A percentile compares a stretch with the other conserved stretches of the same genome.
Conservation (phyloP, 2,888 invertebrate genomes). For the Erebia ligea region DNA sequence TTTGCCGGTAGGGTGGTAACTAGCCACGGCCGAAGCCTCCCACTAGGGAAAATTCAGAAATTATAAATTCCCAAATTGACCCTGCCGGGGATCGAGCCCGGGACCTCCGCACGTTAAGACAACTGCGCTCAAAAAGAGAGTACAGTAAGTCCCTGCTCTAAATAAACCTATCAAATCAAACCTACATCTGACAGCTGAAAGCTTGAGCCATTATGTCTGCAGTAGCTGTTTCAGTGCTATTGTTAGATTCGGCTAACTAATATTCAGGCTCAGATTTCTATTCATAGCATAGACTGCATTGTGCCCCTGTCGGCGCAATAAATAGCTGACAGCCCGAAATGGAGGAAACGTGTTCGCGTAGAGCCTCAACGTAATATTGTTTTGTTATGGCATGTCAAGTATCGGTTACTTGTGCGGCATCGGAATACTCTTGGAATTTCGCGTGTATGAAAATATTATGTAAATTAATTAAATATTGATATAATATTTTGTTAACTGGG, state of each 20-base stretch:
- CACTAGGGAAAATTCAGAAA: no score
- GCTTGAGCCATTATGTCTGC: constrained; percentile 1
- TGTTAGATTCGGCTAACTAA: constrained; percentile 32
- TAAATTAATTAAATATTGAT: no score
- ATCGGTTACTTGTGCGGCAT: background rate
- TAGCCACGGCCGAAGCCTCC: no score
- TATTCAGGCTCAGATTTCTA: constrained; percentile 32
- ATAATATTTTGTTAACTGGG: background rate
- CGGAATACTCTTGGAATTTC: background rate
- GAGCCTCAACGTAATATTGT: constrained; percentile 6
- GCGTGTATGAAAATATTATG: background rate
- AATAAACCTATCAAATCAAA: no score
- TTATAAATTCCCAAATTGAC: no score
- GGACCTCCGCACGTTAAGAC: no score
- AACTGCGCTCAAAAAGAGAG: no score
- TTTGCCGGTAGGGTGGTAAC: no score
- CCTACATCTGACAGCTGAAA: constrained; percentile 5
- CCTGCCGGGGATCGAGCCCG: no score
- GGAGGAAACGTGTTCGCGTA: constrained; percentile 54
- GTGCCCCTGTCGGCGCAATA: constrained; percentile 47
- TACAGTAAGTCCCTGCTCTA: no score
- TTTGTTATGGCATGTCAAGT: constrained; percentile 13
- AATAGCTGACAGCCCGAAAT: constrained; percentile 59
- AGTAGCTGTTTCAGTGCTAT: constrained; percentile 3
- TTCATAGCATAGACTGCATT: constrained; percentile 46